Evolutionary conservation across 2,888 invertebrate genomes (phyloP).

Genomic region (Calliphora vomitoria): DNA sequence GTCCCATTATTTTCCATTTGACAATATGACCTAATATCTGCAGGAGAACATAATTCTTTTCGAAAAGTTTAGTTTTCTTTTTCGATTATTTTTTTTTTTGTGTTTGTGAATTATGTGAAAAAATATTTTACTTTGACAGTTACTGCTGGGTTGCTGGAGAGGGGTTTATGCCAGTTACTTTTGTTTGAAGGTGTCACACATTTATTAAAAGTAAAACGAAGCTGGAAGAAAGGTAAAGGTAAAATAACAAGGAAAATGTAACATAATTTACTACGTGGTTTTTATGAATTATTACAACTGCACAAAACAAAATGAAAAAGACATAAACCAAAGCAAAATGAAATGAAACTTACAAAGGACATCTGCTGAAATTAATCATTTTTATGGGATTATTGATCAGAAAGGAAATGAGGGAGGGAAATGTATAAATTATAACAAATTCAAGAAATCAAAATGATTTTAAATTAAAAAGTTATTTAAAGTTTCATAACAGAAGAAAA

Average conservation of each 20-base stretch:
- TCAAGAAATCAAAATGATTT: neutral
- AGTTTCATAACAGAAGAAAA: neutral
- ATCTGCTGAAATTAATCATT: constrained; percentile 38
- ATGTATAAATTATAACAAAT: neutral
- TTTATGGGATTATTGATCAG: constrained; percentile 28
- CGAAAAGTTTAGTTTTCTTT: constrained; percentile 28
- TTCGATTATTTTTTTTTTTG: neutral
- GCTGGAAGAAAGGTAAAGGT: neutral
- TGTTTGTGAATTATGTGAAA: constrained; percentile 27
- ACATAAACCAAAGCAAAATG: neutral
- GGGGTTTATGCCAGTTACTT: constrained; percentile 23
- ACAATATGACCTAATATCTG: constrained; percentile 60
- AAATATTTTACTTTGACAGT: constrained; percentile 36
- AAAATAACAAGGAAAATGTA: neutral
- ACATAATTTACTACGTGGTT: constrained; percentile 67
- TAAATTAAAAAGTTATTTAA: neutral
- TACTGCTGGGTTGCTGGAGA: neutral
- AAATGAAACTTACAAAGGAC: neutral
- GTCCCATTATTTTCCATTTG: constrained; percentile 45
- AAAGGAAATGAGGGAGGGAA: neutral
- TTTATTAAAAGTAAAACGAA: constrained; percentile 57
- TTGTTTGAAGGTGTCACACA: constrained; percentile 58
- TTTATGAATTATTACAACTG: constrained; percentile 65
- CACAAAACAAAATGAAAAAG: neutral
- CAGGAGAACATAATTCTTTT: constrained; percentile 58